phyloP scores from a whole-genome alignment of 2,797 vertebrate genomes.

The Apogon talboti region DNA sequence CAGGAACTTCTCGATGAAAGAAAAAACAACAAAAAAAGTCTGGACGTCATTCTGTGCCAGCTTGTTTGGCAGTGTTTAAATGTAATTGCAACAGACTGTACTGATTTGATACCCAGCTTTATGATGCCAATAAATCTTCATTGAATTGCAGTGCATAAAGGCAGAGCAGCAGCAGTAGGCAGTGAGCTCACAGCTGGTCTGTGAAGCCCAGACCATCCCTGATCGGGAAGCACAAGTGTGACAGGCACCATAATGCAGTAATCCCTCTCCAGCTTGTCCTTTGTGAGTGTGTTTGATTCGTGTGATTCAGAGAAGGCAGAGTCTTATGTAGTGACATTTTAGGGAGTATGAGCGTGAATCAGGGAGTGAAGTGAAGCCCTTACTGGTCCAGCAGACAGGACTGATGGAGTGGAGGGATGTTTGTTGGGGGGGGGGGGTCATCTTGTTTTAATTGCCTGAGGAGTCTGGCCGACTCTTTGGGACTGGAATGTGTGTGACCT shows the following conservation, averaged over 20 bases:
- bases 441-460: slow-evolving; percentile 75
- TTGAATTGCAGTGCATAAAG: background rate
- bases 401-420: slow-evolving; percentile 63
- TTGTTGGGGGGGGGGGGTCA: slow-evolving; percentile 47
- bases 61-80: no score
- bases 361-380: slow-evolving; percentile 58
- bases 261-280: slow-evolving; percentile 15
- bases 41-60: no score
- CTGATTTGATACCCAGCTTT: background rate
- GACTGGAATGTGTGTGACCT: slow-evolving; percentile 80
- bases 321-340: slow-evolving; percentile 49
- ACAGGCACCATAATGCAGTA: slow-evolving; percentile 49
- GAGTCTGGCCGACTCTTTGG: slow-evolving; percentile 72
- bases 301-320: slow-evolving; percentile 15
- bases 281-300: slow-evolving; percentile 18
- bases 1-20: no score
- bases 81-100: background rate
- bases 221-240: slow-evolving; percentile 57
- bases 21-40: no score
- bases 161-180: slow-evolving; percentile 22
- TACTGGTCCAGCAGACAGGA: slow-evolving; percentile 50
- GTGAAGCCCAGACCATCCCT: slow-evolving; percentile 48
- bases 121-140: background rate
- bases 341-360: slow-evolving; percentile 54
- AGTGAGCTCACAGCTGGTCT: slow-evolving; percentile 51